Percentiles rank a stretch among this genome's conserved stretches.
These are phyloP conservation scores for Sebastes steindachneri DNA, from an alignment of 2,797 vertebrate species.

Conservation along the genomic window DNA sequence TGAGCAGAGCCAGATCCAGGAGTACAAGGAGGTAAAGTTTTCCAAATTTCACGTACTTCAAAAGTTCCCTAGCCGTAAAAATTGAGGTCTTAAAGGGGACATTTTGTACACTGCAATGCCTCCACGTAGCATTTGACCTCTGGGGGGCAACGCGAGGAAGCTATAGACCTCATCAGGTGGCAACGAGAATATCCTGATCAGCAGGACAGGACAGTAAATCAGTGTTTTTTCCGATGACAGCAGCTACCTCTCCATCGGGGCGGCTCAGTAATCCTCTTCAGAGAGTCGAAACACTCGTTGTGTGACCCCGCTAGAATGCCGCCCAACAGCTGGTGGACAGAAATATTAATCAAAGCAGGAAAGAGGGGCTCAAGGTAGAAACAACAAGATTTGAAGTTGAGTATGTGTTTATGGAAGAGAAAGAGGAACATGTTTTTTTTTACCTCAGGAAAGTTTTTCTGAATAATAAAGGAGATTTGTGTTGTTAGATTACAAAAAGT, in stretches of 20 bases:
- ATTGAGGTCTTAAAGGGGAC: neutral
- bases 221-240: constrained; percentile 46
- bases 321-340: constrained; percentile 68
- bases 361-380: constrained; percentile 23
- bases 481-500: neutral
- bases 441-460: neutral
- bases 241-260: constrained; percentile 25
- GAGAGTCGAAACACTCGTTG: constrained; percentile 34
- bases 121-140: constrained; percentile 26
- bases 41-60: neutral
- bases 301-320: constrained; percentile 70
- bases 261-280: constrained; percentile 47
- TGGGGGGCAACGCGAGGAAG: neutral
- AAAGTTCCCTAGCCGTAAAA: neutral
- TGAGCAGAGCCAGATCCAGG: constrained; percentile 97
- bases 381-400: constrained; percentile 10
- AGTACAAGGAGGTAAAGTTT: constrained; percentile 92
- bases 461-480: neutral
- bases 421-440: neutral
- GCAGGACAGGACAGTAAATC: constrained; percentile 57
- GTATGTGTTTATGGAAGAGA: neutral
- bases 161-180: neutral
- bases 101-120: neutral
- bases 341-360: constrained; percentile 42
- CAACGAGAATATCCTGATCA: constrained; percentile 31